A percentile compares a stretch with the other conserved stretches of the same genome.
These are phyloP conservation scores for Scaptomyza graminum DNA, from an alignment of 1,140 invertebrate genomes.

Conservation along the genomic window DNA sequence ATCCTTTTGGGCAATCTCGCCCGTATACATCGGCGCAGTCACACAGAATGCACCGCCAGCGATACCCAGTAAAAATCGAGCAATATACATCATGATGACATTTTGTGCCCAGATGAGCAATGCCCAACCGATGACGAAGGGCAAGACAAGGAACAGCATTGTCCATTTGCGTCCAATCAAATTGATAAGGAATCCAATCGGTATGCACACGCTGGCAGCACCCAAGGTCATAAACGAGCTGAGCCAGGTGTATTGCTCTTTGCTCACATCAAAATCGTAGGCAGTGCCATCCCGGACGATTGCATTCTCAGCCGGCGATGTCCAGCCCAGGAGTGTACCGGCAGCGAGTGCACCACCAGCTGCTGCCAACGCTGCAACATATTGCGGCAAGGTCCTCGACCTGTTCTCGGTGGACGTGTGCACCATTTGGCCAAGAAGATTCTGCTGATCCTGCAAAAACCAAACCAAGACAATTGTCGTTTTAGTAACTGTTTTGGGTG, in stretches of 20 bases:
- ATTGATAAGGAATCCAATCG: slow-evolving; percentile 90
- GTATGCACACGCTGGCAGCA: slow-evolving; percentile 88
- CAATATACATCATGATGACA: slow-evolving; percentile 88
- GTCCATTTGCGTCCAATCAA: slow-evolving; percentile 89
- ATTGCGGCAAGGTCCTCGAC: slow-evolving; percentile 87
- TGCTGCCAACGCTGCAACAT: slow-evolving; percentile 87
- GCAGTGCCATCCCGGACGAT: slow-evolving; percentile 76
- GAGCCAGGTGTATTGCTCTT: slow-evolving; percentile 88
- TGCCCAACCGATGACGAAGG: slow-evolving; percentile 90
- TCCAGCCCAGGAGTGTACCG: slow-evolving; percentile 89
- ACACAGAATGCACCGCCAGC: slow-evolving; percentile 90
- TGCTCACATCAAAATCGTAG: slow-evolving; percentile 85
- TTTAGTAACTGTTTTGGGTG: not conserved
- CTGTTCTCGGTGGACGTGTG: slow-evolving; percentile 59
- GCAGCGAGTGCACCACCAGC: slow-evolving; percentile 86
- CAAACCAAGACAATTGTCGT: not conserved
- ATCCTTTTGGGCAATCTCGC: slow-evolving; percentile 91
- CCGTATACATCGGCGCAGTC: slow-evolving; percentile 91
- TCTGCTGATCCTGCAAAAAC: slow-evolving; percentile 74
- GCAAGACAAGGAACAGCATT: slow-evolving; percentile 88
- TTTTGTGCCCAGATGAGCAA: slow-evolving; percentile 89
- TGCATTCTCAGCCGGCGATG: slow-evolving; percentile 87
- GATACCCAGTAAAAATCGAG: slow-evolving; percentile 90
- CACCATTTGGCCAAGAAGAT: slow-evolving; percentile 78
- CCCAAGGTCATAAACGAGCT: slow-evolving; percentile 89